Evolutionary conservation across 1,140 invertebrate genomes (phyloP).

Genomic region (Caenorhabditis briggsae): DNA sequence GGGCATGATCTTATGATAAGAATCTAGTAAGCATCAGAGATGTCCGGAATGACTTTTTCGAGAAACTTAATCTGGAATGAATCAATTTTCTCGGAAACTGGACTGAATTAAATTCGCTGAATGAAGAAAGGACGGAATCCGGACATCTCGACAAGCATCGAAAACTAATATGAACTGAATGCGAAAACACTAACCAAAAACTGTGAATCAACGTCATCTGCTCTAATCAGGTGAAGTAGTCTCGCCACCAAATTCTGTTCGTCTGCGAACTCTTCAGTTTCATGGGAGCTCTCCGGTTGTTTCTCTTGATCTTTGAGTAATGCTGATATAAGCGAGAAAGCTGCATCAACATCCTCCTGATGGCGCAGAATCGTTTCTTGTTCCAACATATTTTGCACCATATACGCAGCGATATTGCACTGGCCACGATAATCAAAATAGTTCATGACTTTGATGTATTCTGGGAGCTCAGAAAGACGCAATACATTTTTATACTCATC

Average conservation of each 20-base stretch:
- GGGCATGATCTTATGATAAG: background rate
- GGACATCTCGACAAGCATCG: too few relatives aligned
- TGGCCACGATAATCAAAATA: slow-evolving; percentile 91
- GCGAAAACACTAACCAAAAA: slow-evolving; percentile 82
- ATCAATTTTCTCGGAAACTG: too few relatives aligned
- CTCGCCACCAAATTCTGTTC: slow-evolving; percentile 92
- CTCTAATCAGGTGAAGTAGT: slow-evolving; percentile 90
- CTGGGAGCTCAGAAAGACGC: slow-evolving; percentile 59
- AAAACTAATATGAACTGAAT: slow-evolving; percentile 57
- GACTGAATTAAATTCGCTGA: too few relatives aligned
- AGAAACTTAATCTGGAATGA: too few relatives aligned
- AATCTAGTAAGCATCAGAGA: too few relatives aligned
- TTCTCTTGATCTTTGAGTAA: slow-evolving; percentile 89
- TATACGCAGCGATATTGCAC: slow-evolving; percentile 88
- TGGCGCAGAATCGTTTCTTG: slow-evolving; percentile 85
- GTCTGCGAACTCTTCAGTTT: slow-evolving; percentile 91
- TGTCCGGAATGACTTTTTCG: too few relatives aligned
- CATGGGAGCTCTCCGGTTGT: slow-evolving; percentile 81
- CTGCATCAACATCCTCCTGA: slow-evolving; percentile 86
- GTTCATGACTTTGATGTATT: slow-evolving; percentile 78
- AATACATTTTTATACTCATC: slow-evolving; percentile 92
- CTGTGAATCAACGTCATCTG: slow-evolving; percentile 89
- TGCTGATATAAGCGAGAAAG: slow-evolving; percentile 87
- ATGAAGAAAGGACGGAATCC: too few relatives aligned
- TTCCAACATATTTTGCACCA: slow-evolving; percentile 87